phyloP scores from a whole-genome alignment of 2,113 vertebrate genomes.

The Entelurus aequoreus region DNA sequence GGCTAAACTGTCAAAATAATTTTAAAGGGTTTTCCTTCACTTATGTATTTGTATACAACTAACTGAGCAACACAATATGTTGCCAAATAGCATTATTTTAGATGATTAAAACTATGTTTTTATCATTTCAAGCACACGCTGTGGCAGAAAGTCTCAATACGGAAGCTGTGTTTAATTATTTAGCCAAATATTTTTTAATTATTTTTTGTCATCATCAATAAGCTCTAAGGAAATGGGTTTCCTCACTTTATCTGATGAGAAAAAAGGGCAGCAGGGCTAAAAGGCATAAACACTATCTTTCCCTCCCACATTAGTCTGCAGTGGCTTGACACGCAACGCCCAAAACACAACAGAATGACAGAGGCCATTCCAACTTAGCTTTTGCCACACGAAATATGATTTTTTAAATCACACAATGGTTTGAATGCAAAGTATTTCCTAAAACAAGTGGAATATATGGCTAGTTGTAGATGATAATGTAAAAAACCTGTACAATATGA shows the following conservation, averaged over 20 bases:
- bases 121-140: slow-evolving; percentile 1
- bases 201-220: slow-evolving; percentile 55
- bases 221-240: slow-evolving; percentile 42
- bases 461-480: too few species aligned
- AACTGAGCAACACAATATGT: slow-evolving; percentile 48
- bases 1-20: slow-evolving; percentile 97
- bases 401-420: neutral
- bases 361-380: slow-evolving; percentile 37
- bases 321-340: slow-evolving; percentile 33
- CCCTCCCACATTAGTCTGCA: slow-evolving; percentile 52
- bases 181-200: slow-evolving; percentile 60
- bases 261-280: slow-evolving; percentile 26
- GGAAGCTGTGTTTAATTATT: slow-evolving; percentile 53
- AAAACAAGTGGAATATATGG: too few species aligned
- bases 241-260: slow-evolving; percentile 28
- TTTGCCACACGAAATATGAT: slow-evolving; percentile 21
- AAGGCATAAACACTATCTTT: slow-evolving; percentile 39
- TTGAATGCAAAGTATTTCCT: too few species aligned
- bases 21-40: slow-evolving; percentile 91
- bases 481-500: slow-evolving; percentile 7
- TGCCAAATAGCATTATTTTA: slow-evolving; percentile 41
- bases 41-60: slow-evolving; percentile 58
- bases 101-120: neutral
- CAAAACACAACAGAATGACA: slow-evolving; percentile 29
- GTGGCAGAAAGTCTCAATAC: slow-evolving; percentile 36